Evolutionary conservation across 2,888 invertebrate species (phyloP), one percentile per base, ranked within the genome.

Genomic region (Drosophila barbarae): DNA sequence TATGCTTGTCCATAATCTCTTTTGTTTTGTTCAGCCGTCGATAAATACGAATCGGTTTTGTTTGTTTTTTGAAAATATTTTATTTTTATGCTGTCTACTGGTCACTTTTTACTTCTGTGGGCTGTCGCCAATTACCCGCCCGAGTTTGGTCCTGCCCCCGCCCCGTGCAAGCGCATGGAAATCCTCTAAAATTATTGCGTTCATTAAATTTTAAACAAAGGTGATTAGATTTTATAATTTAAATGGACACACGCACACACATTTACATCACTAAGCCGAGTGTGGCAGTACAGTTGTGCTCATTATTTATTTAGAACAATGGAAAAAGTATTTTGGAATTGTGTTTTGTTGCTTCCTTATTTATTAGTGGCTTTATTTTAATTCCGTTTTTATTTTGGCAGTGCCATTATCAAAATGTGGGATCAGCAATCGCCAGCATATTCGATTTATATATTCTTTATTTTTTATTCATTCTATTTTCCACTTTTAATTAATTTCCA

Each of bases 201-300:
- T 84, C 83, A 84, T 85, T 86, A 86, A 84, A 84, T 78, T 77
- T 85, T 85, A 82, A 85, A 83, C 83, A 84, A 77, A 85, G 83
- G 84, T 81, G 86, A 85, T 85, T 86, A 85, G 85, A 85, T 86
- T 85, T 79, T 78, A 76, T 78, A 76, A 81, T 76, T 72, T 71
- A 68, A 69, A 66, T 58, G 54, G 55, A 64, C 52, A 49, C 58
- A 41, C 55, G 50, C 28, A 63, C 59, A 51, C 60, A 51, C 60
- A 42, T 53, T 55, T 47, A 41, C 61, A 44, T 21, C 44, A 44
- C 64, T 60, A 58, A 60, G 59, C 59, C 59, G 46, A 23, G 21
- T 26, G 56, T 15, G 36, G 41, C 55, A 42, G 68, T 78, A 76
- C 82, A 81, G 76, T 76, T 70, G 67, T 57, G 80, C 77, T 73